A percentile compares a stretch with the other conserved stretches of the same genome.
Conservation (phyloP, 1,140 invertebrate species). For the Drosophila santomea region DNA sequence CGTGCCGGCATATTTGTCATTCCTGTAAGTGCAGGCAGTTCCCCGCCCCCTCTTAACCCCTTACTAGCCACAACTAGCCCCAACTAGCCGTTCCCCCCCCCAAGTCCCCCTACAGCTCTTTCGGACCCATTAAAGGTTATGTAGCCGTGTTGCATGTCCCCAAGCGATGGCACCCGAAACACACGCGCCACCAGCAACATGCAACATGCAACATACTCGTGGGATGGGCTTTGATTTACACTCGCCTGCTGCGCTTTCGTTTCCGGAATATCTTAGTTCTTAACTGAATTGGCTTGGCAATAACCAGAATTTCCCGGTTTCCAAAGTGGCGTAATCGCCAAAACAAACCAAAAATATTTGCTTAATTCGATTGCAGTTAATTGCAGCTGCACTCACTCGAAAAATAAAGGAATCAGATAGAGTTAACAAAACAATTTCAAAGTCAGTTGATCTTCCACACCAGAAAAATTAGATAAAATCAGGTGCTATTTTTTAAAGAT, state of each 20-base stretch:
- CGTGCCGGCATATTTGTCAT: constrained; percentile 76
- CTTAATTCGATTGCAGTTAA: constrained; percentile 26
- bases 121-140: constrained; percentile 76
- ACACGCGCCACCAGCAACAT: constrained; percentile 50
- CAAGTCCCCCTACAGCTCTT: background rate
- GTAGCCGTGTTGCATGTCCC: constrained; percentile 59
- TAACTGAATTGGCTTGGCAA: background rate
- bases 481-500: background rate
- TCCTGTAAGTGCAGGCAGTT: constrained; percentile 36
- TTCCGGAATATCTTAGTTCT: background rate
- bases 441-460: background rate
- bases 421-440: background rate
- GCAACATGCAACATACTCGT: constrained; percentile 33
- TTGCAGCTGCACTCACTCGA: constrained; percentile 11
- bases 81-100: too few relatives aligned
- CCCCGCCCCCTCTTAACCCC: constrained; percentile 28
- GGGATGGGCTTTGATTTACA: constrained; percentile 14
- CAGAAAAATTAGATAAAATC: background rate
- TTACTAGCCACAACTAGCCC: background rate
- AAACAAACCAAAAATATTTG: constrained; percentile 31
- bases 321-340: constrained; percentile 6
- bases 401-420: background rate
- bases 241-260: constrained; percentile 4
- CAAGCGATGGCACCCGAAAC: constrained; percentile 44
- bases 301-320: constrained; percentile 21